phyloP scores from a whole-genome alignment of 2,113 vertebrate species.

The Peromyscus maniculatus region DNA sequence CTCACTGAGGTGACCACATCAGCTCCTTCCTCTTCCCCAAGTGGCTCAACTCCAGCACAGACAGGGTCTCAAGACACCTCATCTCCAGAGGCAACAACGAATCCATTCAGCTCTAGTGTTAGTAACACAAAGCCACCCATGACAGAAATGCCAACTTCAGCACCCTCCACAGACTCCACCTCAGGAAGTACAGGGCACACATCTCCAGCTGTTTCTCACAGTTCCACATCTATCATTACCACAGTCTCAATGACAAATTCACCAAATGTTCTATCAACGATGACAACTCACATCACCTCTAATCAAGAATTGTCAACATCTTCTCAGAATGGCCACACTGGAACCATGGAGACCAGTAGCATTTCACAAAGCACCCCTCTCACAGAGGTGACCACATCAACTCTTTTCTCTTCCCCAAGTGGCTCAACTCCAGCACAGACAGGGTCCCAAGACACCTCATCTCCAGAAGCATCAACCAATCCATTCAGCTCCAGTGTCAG shows the following conservation, averaged over 20 bases:
- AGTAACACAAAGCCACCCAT: too few relatives aligned
- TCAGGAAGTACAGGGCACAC: neutral
- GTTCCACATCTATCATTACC: neutral
- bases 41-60: fast-evolving
- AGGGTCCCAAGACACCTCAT: neutral
- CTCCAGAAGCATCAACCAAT: too few relatives aligned
- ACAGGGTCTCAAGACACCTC: neutral
- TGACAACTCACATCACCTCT: neutral
- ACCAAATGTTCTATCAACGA: too few relatives aligned
- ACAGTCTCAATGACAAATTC: too few relatives aligned
- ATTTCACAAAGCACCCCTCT: fast-evolving
- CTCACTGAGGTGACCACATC: neutral
- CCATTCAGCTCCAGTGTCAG: fast-evolving
- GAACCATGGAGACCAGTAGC: fast-evolving
- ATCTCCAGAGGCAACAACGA: neutral
- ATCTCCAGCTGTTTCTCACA: neutral
- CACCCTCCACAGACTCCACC: neutral
- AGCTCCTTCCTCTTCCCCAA: neutral
- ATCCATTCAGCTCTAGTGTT: too few relatives aligned
- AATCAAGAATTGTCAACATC: neutral
- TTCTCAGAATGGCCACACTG: neutral
- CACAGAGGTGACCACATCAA: fast-evolving
- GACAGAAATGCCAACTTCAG: too few relatives aligned
- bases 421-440: neutral
- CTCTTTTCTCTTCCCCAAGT: fast-evolving